Evolutionary conservation across 2,888 invertebrate species (phyloP), one percentile per base, ranked within the genome.

Genomic region (Xylota segnis): DNA sequence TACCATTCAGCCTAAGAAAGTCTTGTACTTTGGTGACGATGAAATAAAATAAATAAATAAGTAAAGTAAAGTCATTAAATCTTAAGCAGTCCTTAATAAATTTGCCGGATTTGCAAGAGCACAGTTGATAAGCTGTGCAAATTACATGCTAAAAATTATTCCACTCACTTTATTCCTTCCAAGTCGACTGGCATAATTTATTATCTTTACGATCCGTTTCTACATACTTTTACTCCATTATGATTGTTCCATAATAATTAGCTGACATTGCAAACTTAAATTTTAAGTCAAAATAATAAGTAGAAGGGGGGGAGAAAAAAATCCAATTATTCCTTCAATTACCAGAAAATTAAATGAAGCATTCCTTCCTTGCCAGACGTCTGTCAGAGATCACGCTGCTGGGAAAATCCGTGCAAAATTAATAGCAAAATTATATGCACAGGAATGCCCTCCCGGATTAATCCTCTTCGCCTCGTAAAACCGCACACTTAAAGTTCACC

Each of bases 381-480:
- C 76, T 83, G 54, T 68, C 59, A 72, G 34, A 50, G 45, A 83
- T 79, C 79, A 63, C 79, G 40, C 61, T 54, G 40, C 61, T 54
- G 14, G 59, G 45, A 47, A 52, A 66, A 63, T 68, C 74, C 63
- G 54, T 79, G 79, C 74, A 83, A 78, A 83, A 83, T 61, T 79
- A 74, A 83, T 83, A 74, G 54, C 10, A 63, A 74, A 83, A 63
- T 78, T 68, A 56, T 79, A 74, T 74, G 68, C 66, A 83, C 14
- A 61, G 40, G 43, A 72, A 79, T 68, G 61, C 47, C 29, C 29
- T 52, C 34, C 45, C 45, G 37, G 81, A 71, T 75, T 75, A 81
- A 84, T 84, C 75, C 84, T 81, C 63, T 66, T 81, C 70, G 65
- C 40, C 50, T 84, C 81, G 40, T 81, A 84, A 75, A 68, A 81